Base-by-base conservation (phyloP, 2,113 vertebrate species). In the Clarias batrachus region DNA sequence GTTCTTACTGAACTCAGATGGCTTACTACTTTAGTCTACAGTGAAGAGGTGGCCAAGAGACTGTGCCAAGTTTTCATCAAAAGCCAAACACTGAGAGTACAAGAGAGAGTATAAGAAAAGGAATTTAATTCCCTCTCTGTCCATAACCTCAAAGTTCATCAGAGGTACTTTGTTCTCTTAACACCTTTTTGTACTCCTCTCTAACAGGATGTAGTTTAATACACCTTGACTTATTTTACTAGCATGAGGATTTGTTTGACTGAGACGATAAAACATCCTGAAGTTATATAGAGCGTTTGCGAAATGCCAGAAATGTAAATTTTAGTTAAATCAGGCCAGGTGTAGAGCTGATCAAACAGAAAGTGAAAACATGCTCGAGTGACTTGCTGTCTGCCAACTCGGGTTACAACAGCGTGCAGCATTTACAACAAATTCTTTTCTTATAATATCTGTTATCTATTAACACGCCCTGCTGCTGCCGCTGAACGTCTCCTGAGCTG, bases 21-120 rank as follows among this genome's bases (percentile, higher is more conserved):
- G 37, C 13, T 57, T 52, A 81, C 52, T 65, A 56, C 65, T 86
- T 78, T 30, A 52, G 33, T 10, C 57, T 78, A 68, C 4, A 84
- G 19, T 59, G 41, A 48, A 59, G 21, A 56, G 10, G 52, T 19
- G 56, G 63, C 73, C 76, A 86, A 76, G 62, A 68, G 23, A 56
- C 37, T 65, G 59, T 13, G 63, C 33, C 59, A 77, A 62, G 83
- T 78, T 68, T 77, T 74, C 62, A 25, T 30, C 48, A 82, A 56
- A 37, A 62, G 41, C 70, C 56, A 74, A 48, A 21, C 11, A 66
- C 81, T 81, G 56, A 60, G 10, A n/a, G 23, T n/a, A 14, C n/a
- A 3, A 71, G 19, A 25, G 17, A 60, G 54, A 33, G 9, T 57
- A 56, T 16, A 1, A 37, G 30, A 71, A 4, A 73, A 33, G 19